Base-by-base conservation (phyloP, 2,113 vertebrate genomes). In the Hemibagrus wyckioides region DNA sequence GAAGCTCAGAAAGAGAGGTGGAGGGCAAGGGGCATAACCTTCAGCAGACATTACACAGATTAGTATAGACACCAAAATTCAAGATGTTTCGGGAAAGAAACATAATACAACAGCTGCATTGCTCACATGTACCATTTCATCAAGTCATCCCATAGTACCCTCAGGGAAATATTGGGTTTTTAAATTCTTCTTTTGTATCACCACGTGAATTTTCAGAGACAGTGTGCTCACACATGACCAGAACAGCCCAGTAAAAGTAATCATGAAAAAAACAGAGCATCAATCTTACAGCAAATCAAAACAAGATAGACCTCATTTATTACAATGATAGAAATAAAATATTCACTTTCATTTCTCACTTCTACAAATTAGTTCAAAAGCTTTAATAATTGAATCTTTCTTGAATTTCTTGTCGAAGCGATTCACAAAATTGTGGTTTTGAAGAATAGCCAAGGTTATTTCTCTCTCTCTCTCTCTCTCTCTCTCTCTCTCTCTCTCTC, bases 141-240 rank as follows among this genome's bases (percentile, higher is more conserved):
- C 36, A 57, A 82, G 88, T 36, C 71, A 44, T 71, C 67, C 44
- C 41, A 30, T 56, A 36, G 67, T 30, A 30, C 41, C 89, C 88
- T 65, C 69, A 23, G 89, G 88, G 56, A 77, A 80, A 44, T 50
- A n/a, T 44, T 3, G 57, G 41, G 5, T 28, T 81, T 77, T 79
- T 85, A 50, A 85, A 87, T 86, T 25, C 85, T 63, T 59, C 85
- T 87, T 79, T 87, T 90, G 89, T 90, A 87, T 85, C 15, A 56
- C 30, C 61, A 76, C 65, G 39, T 50, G 30, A 87, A 30, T 17
- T 41, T 80, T 36, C 69, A 82, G 11, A 54, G 57, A 80, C 65
- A 33, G 50, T 69, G 65, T 67, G 77, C 48, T 77, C 73, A 82
- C 71, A 69, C 33, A 61, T 57, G 56, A 33, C 73, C 36, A 57